Conservation (phyloP, 2,113 vertebrate species). For the Micromys minutus region DNA sequence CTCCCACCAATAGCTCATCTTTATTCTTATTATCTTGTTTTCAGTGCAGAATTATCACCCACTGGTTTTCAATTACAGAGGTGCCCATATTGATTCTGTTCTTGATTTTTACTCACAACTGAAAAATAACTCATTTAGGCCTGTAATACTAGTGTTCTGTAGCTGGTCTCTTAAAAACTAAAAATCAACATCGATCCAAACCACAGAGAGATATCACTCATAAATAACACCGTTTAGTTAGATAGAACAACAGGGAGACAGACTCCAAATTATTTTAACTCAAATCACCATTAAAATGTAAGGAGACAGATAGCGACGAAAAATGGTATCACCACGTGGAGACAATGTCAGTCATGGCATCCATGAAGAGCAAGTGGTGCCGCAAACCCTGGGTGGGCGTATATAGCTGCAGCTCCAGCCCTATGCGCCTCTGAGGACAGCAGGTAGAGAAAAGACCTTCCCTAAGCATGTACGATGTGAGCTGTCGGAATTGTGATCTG, state of each 20-base stretch:
- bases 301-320: conserved; percentile 80
- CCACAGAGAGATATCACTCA: conserved; percentile 75
- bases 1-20: conserved; percentile 82
- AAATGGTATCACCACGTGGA: conserved; percentile 81
- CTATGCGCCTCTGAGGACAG: conserved; percentile 64
- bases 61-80: conserved; percentile 90
- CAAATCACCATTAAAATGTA: conserved; percentile 77
- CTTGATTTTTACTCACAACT: conserved; percentile 87
- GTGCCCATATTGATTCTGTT: conserved; percentile 87
- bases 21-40: conserved; percentile 88
- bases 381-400: conserved; percentile 71
- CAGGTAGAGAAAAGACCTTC: conserved; percentile 74
- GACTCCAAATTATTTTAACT: conserved; percentile 84
- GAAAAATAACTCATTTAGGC: conserved; percentile 88
- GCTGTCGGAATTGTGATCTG: conserved; percentile 58
- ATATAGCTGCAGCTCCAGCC: conserved; percentile 64
- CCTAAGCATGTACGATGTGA: conserved; percentile 64
- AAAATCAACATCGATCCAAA: conserved; percentile 74
- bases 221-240: conserved; percentile 74
- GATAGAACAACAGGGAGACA: conserved; percentile 73
- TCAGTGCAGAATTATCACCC: conserved; percentile 87
- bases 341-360: conserved; percentile 76
- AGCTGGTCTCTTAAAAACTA: conserved; percentile 66
- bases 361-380: conserved; percentile 70
- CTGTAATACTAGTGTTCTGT: conserved; percentile 82